phyloP scores from a whole-genome alignment of 2,797 vertebrate species.

The Lophius americanus region DNA sequence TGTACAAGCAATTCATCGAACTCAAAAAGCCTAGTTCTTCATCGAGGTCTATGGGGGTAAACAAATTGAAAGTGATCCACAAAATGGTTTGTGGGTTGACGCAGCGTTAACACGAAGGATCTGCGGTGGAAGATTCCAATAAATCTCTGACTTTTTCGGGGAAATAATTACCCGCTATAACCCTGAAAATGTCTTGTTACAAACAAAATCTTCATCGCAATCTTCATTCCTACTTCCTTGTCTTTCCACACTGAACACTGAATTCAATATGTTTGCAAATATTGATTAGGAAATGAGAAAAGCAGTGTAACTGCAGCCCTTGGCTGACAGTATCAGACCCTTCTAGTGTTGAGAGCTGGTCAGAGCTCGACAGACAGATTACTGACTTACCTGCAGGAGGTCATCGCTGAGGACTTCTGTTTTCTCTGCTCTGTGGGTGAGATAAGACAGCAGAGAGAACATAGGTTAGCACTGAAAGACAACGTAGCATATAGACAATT shows the following conservation, averaged over 20 bases:
- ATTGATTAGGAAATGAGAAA: background rate
- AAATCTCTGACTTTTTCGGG: no score
- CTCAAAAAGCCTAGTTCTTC: no score
- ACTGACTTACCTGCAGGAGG: constrained; percentile 92
- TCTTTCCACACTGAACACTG: no score
- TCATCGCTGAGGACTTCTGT: constrained; percentile 99
- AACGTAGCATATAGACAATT: constrained; percentile 5
- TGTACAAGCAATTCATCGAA: no score
- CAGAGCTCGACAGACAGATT: constrained; percentile 21
- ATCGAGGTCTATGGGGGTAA: no score
- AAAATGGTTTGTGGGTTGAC: no score
- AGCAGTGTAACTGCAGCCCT: background rate
- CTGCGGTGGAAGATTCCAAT: no score
- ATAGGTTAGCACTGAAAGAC: constrained; percentile 48
- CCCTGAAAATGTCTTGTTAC: no score
- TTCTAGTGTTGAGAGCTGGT: constrained; percentile 8
- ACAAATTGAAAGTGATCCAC: no score
- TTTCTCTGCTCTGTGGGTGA: constrained; percentile 93
- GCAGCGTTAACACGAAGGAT: background rate
- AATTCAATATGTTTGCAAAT: no score
- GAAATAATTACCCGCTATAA: background rate
- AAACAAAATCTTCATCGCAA: no score
- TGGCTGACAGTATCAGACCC: constrained; percentile 3
- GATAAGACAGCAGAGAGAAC: constrained; percentile 60
- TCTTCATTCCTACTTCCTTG: no score